These are phyloP conservation scores for Drosophila truncata DNA, from an alignment of 1,140 invertebrate genomes.

Conservation along the genomic window DNA sequence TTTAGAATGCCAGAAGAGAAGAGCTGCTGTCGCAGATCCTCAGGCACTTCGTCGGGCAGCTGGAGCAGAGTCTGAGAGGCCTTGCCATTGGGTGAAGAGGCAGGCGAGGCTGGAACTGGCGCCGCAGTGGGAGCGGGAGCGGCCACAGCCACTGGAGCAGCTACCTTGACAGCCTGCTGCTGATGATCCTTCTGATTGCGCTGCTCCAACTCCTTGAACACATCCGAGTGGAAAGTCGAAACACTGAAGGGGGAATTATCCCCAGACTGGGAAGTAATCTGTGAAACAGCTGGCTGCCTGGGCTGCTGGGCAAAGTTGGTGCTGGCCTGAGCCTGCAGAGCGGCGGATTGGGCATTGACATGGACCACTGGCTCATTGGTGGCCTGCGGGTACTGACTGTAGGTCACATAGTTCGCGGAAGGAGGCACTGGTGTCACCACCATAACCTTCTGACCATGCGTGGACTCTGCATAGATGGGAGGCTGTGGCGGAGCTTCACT, in stretches of 20 bases:
- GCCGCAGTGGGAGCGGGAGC: constrained; percentile 28
- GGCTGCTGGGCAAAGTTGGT: constrained; percentile 72
- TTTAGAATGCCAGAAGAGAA: constrained; percentile 93
- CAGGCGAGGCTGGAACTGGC: constrained; percentile 6
- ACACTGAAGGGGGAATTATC: constrained; percentile 76
- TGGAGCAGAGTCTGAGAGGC: constrained; percentile 86
- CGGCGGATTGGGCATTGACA: constrained; percentile 56
- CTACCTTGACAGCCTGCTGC: constrained; percentile 4
- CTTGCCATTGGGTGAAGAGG: constrained; percentile 77
- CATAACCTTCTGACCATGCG: constrained; percentile 81
- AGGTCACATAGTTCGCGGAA: constrained; percentile 55
- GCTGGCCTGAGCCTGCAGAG: constrained; percentile 57
- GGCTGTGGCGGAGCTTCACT: constrained; percentile 47
- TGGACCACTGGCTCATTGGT: constrained; percentile 59
- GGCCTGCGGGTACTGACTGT: constrained; percentile 77
- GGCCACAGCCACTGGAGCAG: constrained; percentile 5
- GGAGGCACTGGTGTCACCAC: constrained; percentile 80
- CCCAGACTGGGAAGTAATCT: constrained; percentile 34
- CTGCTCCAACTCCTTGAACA: constrained; percentile 81
- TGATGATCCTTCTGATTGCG: constrained; percentile 55
- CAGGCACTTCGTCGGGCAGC: constrained; percentile 94
- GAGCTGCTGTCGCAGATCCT: constrained; percentile 92
- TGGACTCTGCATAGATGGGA: constrained; percentile 74
- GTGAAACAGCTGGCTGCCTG: constrained; percentile 41
- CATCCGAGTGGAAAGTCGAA: constrained; percentile 80